Base-by-base conservation (phyloP, 2,888 invertebrate genomes). In the Timema cristinae region DNA sequence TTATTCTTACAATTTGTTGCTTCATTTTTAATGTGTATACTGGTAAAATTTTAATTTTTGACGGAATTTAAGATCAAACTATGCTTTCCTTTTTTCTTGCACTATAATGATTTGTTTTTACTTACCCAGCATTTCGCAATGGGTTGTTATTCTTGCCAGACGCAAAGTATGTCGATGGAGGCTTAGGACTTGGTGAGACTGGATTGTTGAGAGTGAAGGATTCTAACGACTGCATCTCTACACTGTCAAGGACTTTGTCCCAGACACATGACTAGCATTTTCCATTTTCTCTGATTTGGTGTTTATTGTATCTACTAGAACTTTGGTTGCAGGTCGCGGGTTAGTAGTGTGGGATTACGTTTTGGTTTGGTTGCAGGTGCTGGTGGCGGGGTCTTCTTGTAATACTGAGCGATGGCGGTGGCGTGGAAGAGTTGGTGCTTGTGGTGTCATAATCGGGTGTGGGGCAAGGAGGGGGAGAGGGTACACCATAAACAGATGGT, bases 171-270 rank as follows among this genome's bases (percentile, higher is more conserved):
- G 88, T 88, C 49, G 87, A 84, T 15, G 91, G 91, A 9, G 91
- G 91, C 78, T 87, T 89, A 61, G 89, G 89, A 72, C 84, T 84
- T 48, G 85, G 82, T 72, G 85, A 86, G 6, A 85, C 83, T 48
- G 89, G 88, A 79, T 89, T 88, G 76, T 89, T 89, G 76, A 91
- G 80, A 79, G 89, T 89, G 81, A 89, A 91, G 7, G 91, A 91
- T 80, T 92, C 91, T 77, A 92, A 82, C 47, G 91, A 91, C 78
- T 91, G 90, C 85, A 91, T 86, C 81, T 92, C 92, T 11, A 89
- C 91, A 52, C 86, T 68, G 11, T 73, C 73, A 9, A 52, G 16
- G 32, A 69, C 69, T 69, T 69, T 72, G 7, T 66, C n/a, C 49
- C 9, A 7, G 8, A 16, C 68, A 15, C 51, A 15, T 50, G 8